Base-by-base conservation (phyloP, 1,140 invertebrate genomes). In the Lepidurus arcticus region DNA sequence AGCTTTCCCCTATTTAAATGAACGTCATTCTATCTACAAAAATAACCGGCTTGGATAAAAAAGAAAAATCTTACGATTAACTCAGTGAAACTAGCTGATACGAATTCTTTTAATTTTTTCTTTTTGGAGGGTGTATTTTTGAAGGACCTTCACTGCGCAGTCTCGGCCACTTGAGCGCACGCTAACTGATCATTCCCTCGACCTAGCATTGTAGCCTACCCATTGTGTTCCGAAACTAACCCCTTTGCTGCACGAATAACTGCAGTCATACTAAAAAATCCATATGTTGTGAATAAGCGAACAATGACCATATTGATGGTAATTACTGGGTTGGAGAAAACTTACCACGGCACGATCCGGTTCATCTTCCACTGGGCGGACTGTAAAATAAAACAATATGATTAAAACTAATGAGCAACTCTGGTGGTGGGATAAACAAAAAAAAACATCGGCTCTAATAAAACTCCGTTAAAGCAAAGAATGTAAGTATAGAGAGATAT, bases 291-390 rank as follows among this genome's bases (percentile, higher is more conserved):
- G 34, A 34, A 34, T 34, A 65, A 9, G 0, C 13, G 13, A 21
- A 65, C 16, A 65, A 16, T 65, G 6, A 1, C 16, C 21, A 21
- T 16, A n/a, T 65, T 9, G 53, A 65, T 65, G 5, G 13, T 7
- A 65, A 65, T 1, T 47, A 47, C 16, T 16, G 53, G 53, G 21
- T n/a, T 7, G 6, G 16, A 16, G 13, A 34, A 24, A 44, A 76
- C 76, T 76, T 24, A 76, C 76, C 42, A 65, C 13, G 10, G 76
- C 45, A 21, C 76, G 76, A 42, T 76, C 76, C n/a, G 76, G 44
- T 47, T 76, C 76, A 76, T 76, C 76, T 76, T 76, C 76, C 21
- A 65, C 34, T 45, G 76, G 9, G 26, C 65, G 45, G 10, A 45
- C 76, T 34, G 65, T 76, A 26, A 65, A 65, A 21, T 1, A 65